Base-by-base conservation (phyloP, 2,888 invertebrate species). In the Cantharis flavilabris region DNA sequence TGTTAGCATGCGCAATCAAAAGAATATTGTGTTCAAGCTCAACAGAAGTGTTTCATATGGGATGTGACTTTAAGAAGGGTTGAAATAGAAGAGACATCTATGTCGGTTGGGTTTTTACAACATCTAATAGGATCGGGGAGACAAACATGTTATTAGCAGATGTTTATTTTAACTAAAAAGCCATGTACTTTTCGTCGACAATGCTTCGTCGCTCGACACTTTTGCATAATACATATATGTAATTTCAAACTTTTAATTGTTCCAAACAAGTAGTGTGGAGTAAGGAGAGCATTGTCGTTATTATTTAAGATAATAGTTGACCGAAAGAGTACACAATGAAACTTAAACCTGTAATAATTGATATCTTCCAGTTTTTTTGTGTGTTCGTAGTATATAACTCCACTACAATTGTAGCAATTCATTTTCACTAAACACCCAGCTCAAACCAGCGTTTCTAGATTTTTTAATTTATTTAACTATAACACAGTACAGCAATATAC, bases 391-490 rank as follows among this genome's bases (percentile, higher is more conserved):
- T 70, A 20, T 9, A 10, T 30, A 70, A 49, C 70, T 77, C 65
- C 65, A 72, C 78, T 78, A 77, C 80, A 71, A 72, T 79, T 81
- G 78, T 72, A 78, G 77, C 72, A 78, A 75, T 75, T 75, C 63
- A 78, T 73, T 82, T 82, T 82, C 83, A 83, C 84, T 84, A 84
- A 84, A 88, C 89, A 89, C 89, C 89, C 89, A 89, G 89, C 89
- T 89, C 89, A 89, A 89, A 89, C 88, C 89, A 89, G 86, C 88
- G 85, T 86, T 81, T 83, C 82, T 88, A 78, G 75, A 79, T 67
- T 76, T 76, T 62, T 64, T 75, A 16, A 73, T 73, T 81, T 76
- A 80, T 70, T 49, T 77, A 75, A 80, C 81, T 81, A 81, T 83
- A 86, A 85, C 85, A 86, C 86, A 86, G 85, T 86, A 86, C 85